Evolutionary conservation across 2,888 invertebrate species (phyloP), one percentile per base, ranked within the genome.

Genomic region (Callyntrura guangdongensis): DNA sequence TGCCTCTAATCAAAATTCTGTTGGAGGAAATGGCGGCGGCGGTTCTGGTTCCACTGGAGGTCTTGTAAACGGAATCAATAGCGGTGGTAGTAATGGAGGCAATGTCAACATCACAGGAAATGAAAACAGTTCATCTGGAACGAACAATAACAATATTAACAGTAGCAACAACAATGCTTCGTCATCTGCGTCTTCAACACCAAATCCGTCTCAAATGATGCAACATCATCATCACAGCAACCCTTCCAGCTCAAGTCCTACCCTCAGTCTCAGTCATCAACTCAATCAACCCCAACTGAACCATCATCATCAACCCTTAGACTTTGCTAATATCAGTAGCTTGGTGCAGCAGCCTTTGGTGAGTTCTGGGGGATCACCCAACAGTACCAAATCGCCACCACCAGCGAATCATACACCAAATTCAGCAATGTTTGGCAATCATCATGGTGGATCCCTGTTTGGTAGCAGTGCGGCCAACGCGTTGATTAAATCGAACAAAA

Each of bases 241-340:
- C 67, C 91, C 91, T 49, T 91, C 87, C 86, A 93, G 91, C 89
- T 91, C 91, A 67, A 92, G 92, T 91, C 91, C 92, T 20, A 93
- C 90, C 74, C 91, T 92, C 6, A 92, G 89, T 88, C 86, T 92
- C 14, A 91, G 90, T 90, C 85, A 91, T 87, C 91, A 89, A 88
- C 86, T 91, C 82, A 91, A 92, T 90, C 91, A 86, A 74, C 22
- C 67, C 86, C 90, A 90, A 36, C 82, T 61, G 9, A 83, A 90
- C 67, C 89, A 89, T 27, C 86, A 87, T 69, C 92, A 89, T 90
- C 92, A 91, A 91, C 93, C 92, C 49, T 86, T 93, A 12, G 92
- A 92, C 86, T 93, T 92, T 90, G 92, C 92, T 27, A 92, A 93
- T 77, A 93, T 93, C 64, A 93, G 91, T 84, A 94, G 93, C 87